These are phyloP conservation scores for Netta rufina DNA, from an alignment of 2,797 vertebrate genomes.

Conservation along the genomic window DNA sequence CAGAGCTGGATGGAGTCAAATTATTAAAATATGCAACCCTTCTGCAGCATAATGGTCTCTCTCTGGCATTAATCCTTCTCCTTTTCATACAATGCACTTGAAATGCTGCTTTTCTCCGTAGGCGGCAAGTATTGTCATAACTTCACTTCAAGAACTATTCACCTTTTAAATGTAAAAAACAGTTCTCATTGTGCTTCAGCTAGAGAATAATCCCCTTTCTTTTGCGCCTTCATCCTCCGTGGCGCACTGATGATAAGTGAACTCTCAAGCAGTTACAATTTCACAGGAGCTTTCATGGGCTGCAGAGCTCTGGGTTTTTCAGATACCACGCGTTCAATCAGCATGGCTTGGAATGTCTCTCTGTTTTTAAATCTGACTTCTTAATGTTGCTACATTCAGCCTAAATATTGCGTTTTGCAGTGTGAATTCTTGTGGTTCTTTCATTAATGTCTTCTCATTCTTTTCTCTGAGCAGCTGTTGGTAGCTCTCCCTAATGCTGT, in stretches of 20 bases:
- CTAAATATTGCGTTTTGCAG: constrained; percentile 44
- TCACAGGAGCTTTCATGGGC: constrained; percentile 49
- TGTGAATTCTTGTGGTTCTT: constrained; percentile 37
- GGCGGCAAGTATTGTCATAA: constrained; percentile 70
- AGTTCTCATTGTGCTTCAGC: constrained; percentile 65
- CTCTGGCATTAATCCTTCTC: constrained; percentile 67
- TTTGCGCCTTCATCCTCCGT: constrained; percentile 33
- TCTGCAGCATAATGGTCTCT: constrained; percentile 40
- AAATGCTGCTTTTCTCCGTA: constrained; percentile 60
- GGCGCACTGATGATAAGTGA: constrained; percentile 52
- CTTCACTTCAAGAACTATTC: constrained; percentile 65
- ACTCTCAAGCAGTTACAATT: constrained; percentile 60
- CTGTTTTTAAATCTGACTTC: constrained; percentile 55
- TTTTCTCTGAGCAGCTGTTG: constrained; percentile 53
- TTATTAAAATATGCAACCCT: constrained; percentile 64
- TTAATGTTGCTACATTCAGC: constrained; percentile 15
- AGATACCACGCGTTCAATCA: constrained; percentile 3
- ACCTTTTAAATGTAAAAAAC: constrained; percentile 67
- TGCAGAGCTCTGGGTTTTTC: constrained; percentile 44
- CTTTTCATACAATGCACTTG: constrained; percentile 60
- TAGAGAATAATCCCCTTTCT: constrained; percentile 69
- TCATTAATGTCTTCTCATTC: constrained; percentile 18
- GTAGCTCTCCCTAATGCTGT: constrained; percentile 49
- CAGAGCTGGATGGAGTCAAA: neutral
- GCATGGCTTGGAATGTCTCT: neutral